Percentiles rank a stretch among this genome's conserved stretches.
Conservation (phyloP, 1,140 invertebrate species). For the Euura saliciscinereae region DNA sequence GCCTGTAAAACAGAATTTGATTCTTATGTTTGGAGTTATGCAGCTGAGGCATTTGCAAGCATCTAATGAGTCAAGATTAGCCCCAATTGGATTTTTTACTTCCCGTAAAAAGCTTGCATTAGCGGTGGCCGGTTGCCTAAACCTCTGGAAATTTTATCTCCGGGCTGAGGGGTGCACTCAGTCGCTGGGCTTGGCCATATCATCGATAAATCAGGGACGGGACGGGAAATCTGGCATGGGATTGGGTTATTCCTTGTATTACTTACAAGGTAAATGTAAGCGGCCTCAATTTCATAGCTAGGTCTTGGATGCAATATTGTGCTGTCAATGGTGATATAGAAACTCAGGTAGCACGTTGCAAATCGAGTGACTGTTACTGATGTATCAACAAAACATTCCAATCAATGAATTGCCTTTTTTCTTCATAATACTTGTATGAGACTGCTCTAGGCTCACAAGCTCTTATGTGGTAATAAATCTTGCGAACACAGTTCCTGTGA, state of each 20-base stretch:
- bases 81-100: neutral
- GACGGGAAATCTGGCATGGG: neutral
- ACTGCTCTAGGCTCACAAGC: too few relatives aligned
- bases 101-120: neutral
- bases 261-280: slow-evolving; percentile 19
- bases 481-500: too few relatives aligned
- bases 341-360: too few relatives aligned
- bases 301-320: slow-evolving; percentile 11
- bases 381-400: too few relatives aligned
- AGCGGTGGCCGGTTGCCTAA: neutral
- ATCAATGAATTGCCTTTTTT: too few relatives aligned
- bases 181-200: neutral
- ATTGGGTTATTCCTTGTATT: slow-evolving; percentile 10
- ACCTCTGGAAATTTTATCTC: slow-evolving; percentile 1
- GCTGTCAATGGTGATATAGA: slow-evolving; percentile 25
- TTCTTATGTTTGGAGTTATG: too few relatives aligned
- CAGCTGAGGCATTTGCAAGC: too few relatives aligned
- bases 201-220: neutral
- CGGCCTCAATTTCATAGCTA: slow-evolving; percentile 33
- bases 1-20: neutral
- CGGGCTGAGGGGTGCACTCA: slow-evolving; percentile 1
- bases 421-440: too few relatives aligned
- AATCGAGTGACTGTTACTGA: too few relatives aligned
- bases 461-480: too few relatives aligned
- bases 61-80: neutral